Evolutionary conservation across 2,888 invertebrate genomes (phyloP), one percentile per base, ranked within the genome.

Genomic region (Mellilla xanthometata): DNA sequence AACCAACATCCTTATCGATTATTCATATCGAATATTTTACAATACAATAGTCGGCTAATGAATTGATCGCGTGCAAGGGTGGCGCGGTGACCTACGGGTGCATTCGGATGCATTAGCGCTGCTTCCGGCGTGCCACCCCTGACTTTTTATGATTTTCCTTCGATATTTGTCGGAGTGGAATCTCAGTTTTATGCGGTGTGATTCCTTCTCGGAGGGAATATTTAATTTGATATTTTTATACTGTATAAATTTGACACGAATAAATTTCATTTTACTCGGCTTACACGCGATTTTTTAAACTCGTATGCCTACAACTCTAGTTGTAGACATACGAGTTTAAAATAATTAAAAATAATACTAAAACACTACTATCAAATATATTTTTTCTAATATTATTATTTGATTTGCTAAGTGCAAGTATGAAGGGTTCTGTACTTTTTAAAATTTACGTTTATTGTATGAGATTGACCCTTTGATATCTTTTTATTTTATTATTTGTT

Each of bases 41-140:
- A 59, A 65, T 72, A 81, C 80, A 83, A 83, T 81, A 67, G 66
- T 52, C n/a, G n/a, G 69, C 70, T 85, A 86, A 87, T 85, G 86
- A 85, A 84, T 84, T 82, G 84, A 79, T 86, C 76, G 84, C 84
- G 84, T 86, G 84, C 61, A 56, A 60, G 57, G 65, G n/a, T n/a
- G n/a, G 46, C 32, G 27, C 33, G 29, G 26, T 45, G 30, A 46
- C 52, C 72, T 65, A 63, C 72, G n/a, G n/a, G n/a, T 81, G 86
- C 82, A 85, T 81, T 85, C n/a, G 88, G 84, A 82, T 89, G 90
- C 90, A 90, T 90, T 90, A 90, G 86, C 69, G 56, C 56, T 64
- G 77, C 79, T 90, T 90, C 90, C 90, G 88, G 83, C 68, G 68
- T 57, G 76, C 75, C 65, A 65, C 61, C 63, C 62, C 65, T 67